These are phyloP conservation scores for Nymphalis io DNA, from an alignment of 1,140 invertebrate genomes.

Conservation along the genomic window DNA sequence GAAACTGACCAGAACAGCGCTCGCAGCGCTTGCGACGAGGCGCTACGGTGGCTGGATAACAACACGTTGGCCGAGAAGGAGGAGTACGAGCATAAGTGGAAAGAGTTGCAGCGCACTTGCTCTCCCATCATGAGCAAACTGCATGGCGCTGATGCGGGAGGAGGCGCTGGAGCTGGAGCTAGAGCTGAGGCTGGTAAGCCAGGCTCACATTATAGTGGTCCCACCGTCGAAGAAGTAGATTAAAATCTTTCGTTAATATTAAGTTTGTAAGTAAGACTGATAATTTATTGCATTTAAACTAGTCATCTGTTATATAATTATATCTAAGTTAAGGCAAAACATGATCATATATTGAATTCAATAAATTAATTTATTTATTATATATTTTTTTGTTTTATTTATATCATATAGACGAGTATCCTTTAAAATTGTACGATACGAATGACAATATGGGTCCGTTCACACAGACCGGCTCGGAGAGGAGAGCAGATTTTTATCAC, in stretches of 20 bases:
- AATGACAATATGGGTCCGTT: too few species aligned
- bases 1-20: constrained; percentile 84
- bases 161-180: constrained; percentile 29
- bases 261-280: constrained; percentile 40
- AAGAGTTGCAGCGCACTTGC: constrained; percentile 87
- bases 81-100: constrained; percentile 83
- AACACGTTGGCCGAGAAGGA: constrained; percentile 89
- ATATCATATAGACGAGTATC: too few species aligned
- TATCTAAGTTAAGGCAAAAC: too few species aligned
- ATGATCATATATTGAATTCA: too few species aligned
- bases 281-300: constrained; percentile 38
- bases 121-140: constrained; percentile 89
- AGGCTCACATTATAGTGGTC: constrained; percentile 12
- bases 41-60: constrained; percentile 82
- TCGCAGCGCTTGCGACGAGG: constrained; percentile 80
- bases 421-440: too few species aligned
- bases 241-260: constrained; percentile 32
- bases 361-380: too few species aligned
- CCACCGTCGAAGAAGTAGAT: constrained; percentile 52
- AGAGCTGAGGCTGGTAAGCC: not conserved
- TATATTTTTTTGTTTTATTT: too few species aligned
- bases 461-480: too few species aligned
- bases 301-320: too few species aligned
- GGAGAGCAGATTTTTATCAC: too few species aligned
- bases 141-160: constrained; percentile 79